These are phyloP conservation scores for Trichopoda pennipes DNA, from an alignment of 2,888 invertebrate genomes.

Conservation along the genomic window DNA sequence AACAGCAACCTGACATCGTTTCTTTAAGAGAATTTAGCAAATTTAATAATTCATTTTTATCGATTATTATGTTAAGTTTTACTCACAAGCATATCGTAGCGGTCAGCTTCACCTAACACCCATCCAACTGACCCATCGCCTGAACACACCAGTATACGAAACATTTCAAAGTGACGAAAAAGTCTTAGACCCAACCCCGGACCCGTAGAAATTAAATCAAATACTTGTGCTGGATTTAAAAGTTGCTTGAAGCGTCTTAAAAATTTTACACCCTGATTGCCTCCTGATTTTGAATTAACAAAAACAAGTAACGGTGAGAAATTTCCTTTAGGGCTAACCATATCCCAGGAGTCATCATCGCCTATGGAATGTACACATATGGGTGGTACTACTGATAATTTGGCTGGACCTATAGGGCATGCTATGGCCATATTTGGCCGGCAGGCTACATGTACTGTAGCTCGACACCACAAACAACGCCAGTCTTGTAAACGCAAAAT, in stretches of 20 bases:
- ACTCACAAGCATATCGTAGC: constrained; percentile 96
- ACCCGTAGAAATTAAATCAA: constrained; percentile 95
- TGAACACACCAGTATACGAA: constrained; percentile 97
- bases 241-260: constrained; percentile 96
- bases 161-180: constrained; percentile 97
- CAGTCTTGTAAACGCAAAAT: constrained; percentile 97
- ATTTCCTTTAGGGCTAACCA: constrained; percentile 85
- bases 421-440: constrained; percentile 88
- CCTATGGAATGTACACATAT: constrained; percentile 95
- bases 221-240: constrained; percentile 98
- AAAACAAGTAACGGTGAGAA: constrained; percentile 93
- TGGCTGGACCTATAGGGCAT: constrained; percentile 93
- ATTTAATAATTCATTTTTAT: neutral
- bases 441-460: constrained; percentile 95
- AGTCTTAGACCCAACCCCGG: constrained; percentile 91
- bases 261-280: constrained; percentile 98
- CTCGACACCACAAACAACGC: constrained; percentile 97
- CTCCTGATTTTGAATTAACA: constrained; percentile 98
- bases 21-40: constrained; percentile 81
- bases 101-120: constrained; percentile 98
- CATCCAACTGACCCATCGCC: constrained; percentile 99
- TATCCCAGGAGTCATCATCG: constrained; percentile 95
- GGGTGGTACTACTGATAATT: constrained; percentile 96
- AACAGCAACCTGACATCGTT: constrained; percentile 96
- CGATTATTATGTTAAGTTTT: constrained; percentile 21